Conservation (phyloP, 2,797 vertebrate genomes). For the Phrynocephalus vlangalii region DNA sequence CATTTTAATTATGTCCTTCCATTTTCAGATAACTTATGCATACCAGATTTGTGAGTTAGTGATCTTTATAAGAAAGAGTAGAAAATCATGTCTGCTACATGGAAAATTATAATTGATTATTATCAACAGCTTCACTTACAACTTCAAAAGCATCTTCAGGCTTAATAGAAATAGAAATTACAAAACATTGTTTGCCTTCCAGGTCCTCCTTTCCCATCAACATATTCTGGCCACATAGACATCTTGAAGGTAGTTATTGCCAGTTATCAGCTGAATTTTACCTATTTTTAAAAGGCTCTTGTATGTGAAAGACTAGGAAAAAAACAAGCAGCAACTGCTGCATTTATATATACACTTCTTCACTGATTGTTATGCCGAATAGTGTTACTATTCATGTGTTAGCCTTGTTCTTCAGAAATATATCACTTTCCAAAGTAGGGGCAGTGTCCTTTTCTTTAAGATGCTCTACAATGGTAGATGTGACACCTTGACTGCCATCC, state of each 20-base stretch:
- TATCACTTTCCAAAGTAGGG: not conserved
- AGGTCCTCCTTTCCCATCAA: constrained; percentile 76
- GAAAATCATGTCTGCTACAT: constrained; percentile 18
- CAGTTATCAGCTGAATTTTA: constrained; percentile 25
- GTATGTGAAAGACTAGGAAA: no score
- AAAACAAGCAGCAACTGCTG: no score
- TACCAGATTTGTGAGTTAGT: not conserved
- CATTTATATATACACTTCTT: no score
- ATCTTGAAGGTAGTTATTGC: constrained; percentile 76
- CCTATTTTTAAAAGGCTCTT: not conserved
- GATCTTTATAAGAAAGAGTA: constrained; percentile 14
- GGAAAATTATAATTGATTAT: constrained; percentile 50
- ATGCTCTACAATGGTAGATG: no score
- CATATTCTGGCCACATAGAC: constrained; percentile 76
- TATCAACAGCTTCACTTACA: constrained; percentile 44
- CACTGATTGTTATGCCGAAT: not conserved
- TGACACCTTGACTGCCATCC: not conserved
- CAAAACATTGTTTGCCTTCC: constrained; percentile 53
- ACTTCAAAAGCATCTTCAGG: constrained; percentile 22
- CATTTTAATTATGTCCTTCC: not conserved
- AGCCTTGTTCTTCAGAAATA: not conserved
- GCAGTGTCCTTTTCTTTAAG: not conserved
- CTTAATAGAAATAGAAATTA: not conserved
- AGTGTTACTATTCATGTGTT: no score
- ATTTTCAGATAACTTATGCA: not conserved